These are phyloP conservation scores for Pangasianodon hypophthalmus DNA, from an alignment of 2,113 vertebrate species.

Conservation along the genomic window DNA sequence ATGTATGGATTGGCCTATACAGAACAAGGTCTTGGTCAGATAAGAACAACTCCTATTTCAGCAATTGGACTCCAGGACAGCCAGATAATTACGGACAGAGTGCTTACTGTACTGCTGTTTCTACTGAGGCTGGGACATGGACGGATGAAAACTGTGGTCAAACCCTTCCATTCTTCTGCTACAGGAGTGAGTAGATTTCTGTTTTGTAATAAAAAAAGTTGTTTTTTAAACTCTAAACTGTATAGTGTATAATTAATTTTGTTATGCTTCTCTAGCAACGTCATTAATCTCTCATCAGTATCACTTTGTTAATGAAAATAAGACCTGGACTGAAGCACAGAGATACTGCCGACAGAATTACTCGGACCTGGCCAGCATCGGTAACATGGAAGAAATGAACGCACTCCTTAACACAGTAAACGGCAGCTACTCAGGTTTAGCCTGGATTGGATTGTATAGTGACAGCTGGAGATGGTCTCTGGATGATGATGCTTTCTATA, in stretches of 20 bases:
- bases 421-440: slow-evolving; percentile 23
- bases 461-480: slow-evolving; percentile 42
- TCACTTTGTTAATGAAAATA: background rate
- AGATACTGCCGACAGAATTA: slow-evolving; percentile 37
- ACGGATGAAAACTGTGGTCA: background rate
- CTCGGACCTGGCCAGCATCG: slow-evolving; percentile 36
- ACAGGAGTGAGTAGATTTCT: background rate
- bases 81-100: slow-evolving; percentile 13
- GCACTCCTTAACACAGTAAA: slow-evolving; percentile 30
- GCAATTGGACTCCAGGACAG: slow-evolving; percentile 14
- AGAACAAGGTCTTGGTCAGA: slow-evolving; percentile 37
- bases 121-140: background rate
- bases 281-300: slow-evolving; percentile 20
- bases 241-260: background rate
- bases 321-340: slow-evolving; percentile 37
- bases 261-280: background rate
- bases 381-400: slow-evolving; percentile 28
- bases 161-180: slow-evolving; percentile 1
- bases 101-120: slow-evolving; percentile 12
- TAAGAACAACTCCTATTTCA: slow-evolving; percentile 40
- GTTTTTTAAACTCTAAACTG: background rate
- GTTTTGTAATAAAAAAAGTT: background rate
- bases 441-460: slow-evolving; percentile 43
- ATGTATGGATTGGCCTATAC: slow-evolving; percentile 42
- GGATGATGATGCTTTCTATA: slow-evolving; percentile 35